phyloP scores from a whole-genome alignment of 1,140 invertebrate genomes.

The Melanaphis sacchari region DNA sequence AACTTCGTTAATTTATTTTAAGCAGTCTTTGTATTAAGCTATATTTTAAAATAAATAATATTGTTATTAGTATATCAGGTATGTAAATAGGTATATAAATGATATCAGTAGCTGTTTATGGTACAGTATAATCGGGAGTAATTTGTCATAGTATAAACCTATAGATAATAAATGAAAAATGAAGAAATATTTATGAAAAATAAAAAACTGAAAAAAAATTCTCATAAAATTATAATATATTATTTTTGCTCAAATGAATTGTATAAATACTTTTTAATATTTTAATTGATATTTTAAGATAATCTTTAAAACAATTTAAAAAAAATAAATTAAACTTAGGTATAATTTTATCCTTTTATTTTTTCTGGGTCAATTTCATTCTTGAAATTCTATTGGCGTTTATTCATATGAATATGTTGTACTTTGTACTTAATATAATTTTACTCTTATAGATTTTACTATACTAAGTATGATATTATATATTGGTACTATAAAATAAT shows the following conservation, averaged over 20 bases:
- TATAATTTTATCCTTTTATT: neutral
- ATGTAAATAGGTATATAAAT: too few species aligned
- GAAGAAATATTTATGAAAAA: too few species aligned
- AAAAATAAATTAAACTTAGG: neutral
- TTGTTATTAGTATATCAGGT: too few species aligned
- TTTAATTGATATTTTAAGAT: too few species aligned
- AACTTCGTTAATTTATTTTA: neutral
- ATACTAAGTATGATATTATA: neutral
- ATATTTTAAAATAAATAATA: neutral
- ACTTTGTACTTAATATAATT: neutral
- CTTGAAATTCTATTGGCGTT: neutral
- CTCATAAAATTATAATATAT: neutral
- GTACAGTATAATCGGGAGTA: too few species aligned
- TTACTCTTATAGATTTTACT: neutral
- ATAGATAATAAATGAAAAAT: too few species aligned
- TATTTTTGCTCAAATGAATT: too few species aligned
- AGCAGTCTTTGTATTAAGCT: neutral
- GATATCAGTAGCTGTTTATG: too few species aligned
- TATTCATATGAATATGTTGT: neutral
- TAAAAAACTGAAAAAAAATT: too few species aligned
- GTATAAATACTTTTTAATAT: too few species aligned
- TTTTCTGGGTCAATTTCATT: neutral
- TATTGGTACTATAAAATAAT: neutral
- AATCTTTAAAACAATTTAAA: too few species aligned
- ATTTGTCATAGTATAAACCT: too few species aligned